phyloP scores from a whole-genome alignment of 2,113 vertebrate species.

The Catharus minimus region DNA sequence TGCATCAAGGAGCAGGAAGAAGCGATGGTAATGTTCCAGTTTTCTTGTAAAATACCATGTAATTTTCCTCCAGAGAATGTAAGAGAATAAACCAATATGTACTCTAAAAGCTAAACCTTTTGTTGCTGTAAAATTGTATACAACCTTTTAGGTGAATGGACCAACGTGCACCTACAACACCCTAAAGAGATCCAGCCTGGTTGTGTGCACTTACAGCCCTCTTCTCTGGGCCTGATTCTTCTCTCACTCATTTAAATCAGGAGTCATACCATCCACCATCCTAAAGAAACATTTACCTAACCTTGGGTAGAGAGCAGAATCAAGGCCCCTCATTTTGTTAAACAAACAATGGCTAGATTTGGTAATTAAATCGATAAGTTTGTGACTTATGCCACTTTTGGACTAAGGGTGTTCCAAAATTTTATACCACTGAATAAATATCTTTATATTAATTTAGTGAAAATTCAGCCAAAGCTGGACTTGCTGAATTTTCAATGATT shows the following conservation, averaged over 20 bases:
- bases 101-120: neutral
- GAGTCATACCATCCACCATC: neutral
- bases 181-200: neutral
- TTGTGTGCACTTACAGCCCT: neutral
- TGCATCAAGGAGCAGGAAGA: slow-evolving; percentile 55
- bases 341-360: neutral
- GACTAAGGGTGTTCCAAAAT: neutral
- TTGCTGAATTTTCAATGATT: neutral
- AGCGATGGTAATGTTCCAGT: slow-evolving; percentile 37
- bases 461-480: neutral
- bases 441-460: neutral
- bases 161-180: neutral
- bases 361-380: neutral
- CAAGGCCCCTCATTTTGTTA: neutral
- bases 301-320: neutral
- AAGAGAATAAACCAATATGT: neutral
- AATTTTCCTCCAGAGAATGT: slow-evolving; percentile 13
- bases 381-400: neutral
- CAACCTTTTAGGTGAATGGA: neutral
- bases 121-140: neutral
- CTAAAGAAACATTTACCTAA: neutral
- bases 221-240: neutral
- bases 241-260: neutral
- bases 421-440: neutral
- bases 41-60: slow-evolving; percentile 60